phyloP scores from a whole-genome alignment of 2,888 invertebrate species.

The Calameuta idolon region DNA sequence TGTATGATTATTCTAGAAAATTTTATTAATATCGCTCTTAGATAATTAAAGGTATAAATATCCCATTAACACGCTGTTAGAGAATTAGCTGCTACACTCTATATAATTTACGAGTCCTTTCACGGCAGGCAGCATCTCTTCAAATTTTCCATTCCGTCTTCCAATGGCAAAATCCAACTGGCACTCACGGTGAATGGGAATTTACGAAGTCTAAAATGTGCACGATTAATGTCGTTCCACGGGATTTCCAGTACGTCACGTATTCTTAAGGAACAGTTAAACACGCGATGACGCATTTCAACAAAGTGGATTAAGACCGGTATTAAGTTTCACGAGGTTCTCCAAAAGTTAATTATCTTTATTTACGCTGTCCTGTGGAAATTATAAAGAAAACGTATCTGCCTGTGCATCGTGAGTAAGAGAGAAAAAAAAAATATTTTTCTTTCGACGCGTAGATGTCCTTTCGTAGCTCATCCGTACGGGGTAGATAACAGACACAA shows the following conservation, averaged over 20 bases:
- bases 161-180: neutral
- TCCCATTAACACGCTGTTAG: neutral
- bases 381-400: neutral
- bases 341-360: neutral
- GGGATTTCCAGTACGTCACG: neutral
- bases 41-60: too few species aligned
- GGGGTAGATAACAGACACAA: neutral
- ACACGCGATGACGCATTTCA: neutral
- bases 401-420: neutral
- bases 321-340: neutral
- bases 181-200: neutral
- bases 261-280: neutral
- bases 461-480: neutral
- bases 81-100: neutral
- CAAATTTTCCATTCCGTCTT: neutral
- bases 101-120: neutral
- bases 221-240: neutral
- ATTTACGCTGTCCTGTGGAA: neutral
- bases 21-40: neutral
- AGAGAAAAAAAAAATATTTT: neutral
- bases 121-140: neutral
- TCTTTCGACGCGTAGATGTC: neutral
- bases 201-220: neutral
- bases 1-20: neutral
- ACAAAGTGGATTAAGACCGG: neutral